A percentile compares a stretch with the other conserved stretches of the same genome.
Conservation (phyloP, 2,113 vertebrate species). For the Monarcha castaneiventris region DNA sequence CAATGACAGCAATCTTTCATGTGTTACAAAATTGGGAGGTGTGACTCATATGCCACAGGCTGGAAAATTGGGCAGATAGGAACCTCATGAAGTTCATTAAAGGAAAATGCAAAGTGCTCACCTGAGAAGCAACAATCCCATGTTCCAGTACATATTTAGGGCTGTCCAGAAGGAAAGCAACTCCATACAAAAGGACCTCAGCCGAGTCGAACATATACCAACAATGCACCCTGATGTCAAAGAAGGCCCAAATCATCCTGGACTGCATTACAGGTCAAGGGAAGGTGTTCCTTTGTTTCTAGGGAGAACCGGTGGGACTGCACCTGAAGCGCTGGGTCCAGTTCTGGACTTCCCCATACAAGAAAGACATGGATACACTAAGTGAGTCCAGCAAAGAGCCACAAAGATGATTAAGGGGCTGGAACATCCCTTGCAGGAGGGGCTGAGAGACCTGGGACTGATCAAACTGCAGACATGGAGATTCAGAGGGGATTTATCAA, state of each 20-base stretch:
- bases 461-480: neutral
- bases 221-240: neutral
- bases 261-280: rapidly evolving
- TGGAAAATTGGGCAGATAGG: neutral
- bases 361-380: neutral
- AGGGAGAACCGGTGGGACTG: neutral
- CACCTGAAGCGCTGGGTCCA: neutral
- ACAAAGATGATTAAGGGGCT: neutral
- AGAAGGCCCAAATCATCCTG: neutral
- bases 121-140: neutral
- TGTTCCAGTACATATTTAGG: neutral
- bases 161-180: neutral
- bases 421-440: neutral
- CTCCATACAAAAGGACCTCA: neutral
- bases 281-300: neutral
- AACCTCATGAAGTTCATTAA: neutral
- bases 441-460: neutral
- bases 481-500: neutral
- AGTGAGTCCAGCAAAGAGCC: neutral
- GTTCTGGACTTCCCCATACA: neutral
- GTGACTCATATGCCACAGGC: too few relatives aligned
- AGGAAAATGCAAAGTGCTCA: neutral
- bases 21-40: neutral
- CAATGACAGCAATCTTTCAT: neutral
- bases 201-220: rapidly evolving